Base-by-base conservation (phyloP, 2,888 invertebrate genomes). In the Euplexia lucipara region DNA sequence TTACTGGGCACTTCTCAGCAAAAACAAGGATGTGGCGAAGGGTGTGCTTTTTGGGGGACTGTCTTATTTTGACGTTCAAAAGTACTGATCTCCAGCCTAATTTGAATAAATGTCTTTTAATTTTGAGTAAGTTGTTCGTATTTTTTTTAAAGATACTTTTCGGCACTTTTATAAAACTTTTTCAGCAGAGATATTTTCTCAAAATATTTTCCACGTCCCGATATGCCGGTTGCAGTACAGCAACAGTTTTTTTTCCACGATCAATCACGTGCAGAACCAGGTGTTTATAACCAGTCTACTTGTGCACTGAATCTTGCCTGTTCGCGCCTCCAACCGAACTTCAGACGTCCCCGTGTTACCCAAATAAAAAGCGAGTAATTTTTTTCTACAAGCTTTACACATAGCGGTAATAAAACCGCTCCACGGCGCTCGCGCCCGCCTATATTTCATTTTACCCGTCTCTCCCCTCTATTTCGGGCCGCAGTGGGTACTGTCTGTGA, bases 321-420 rank as follows among this genome's bases (percentile, higher is more conserved):
- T 63, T 60, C 30, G 37, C 71, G 20, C 67, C 63, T 42, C 45
- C 63, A 54, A 73, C 73, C 74, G 65, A 81, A 70, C 64, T 59
- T 57, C 63, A 78, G 66, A 59, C 82, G 61, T 49, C 81, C 72
- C 75, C 72, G 86, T 79, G 84, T 74, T 81, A 74, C 79, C 79
- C 78, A 83, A 88, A 90, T 89, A 90, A 90, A 91, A 88, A 90
- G 86, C 81, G 82, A 90, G 91, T 92, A 92, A 92, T 92, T 92
- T 93, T 92, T 94, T 93, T 90, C 75, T 80, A 91, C 92, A 91
- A 91, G 91, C 90, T 88, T 90, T 91, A 92, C 92, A 92, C 92
- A 92, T 90, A 88, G 90, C 89, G 85, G 90, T 90, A 92, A 92
- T 94, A 94, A 94, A 93, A 92, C 88, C 88, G 86, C 89, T 88